Evolutionary conservation across 2,888 invertebrate genomes (phyloP).

Genomic region (Nomada fabriciana): DNA sequence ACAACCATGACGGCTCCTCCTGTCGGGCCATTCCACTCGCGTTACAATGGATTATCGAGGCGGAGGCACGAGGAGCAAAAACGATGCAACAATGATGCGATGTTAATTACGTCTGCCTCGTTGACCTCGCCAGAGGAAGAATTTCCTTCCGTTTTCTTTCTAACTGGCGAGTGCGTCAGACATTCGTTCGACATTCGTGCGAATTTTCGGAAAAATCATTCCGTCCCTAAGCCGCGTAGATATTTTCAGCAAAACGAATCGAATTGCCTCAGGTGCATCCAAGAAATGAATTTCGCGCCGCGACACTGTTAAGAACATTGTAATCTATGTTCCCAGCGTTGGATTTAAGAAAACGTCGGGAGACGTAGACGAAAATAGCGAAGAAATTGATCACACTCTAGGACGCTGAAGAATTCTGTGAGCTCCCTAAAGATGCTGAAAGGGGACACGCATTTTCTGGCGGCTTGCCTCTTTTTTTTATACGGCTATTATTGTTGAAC

Average conservation of each 20-base stretch:
- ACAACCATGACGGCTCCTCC: constrained; percentile 29
- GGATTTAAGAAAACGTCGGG: background rate
- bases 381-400: too few species aligned
- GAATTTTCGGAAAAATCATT: background rate
- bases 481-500: background rate
- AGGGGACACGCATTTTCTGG: too few species aligned
- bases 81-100: background rate
- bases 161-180: background rate
- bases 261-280: constrained; percentile 21
- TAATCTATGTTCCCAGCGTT: background rate
- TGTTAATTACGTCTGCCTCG: background rate
- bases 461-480: too few species aligned
- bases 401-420: too few species aligned
- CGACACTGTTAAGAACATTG: background rate
- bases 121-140: background rate
- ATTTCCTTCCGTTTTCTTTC: background rate
- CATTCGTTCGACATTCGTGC: background rate
- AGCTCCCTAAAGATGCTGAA: too few species aligned
- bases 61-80: background rate
- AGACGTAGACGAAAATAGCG: too few species aligned
- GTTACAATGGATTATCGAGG: constrained; percentile 26
- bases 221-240: constrained; percentile 6
- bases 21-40: constrained; percentile 7
- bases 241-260: constrained; percentile 42
- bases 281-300: background rate